Percentiles rank a stretch among this genome's conserved stretches.
These are phyloP conservation scores for Castor canadensis DNA, from an alignment of 2,113 vertebrate genomes.

Conservation along the genomic window DNA sequence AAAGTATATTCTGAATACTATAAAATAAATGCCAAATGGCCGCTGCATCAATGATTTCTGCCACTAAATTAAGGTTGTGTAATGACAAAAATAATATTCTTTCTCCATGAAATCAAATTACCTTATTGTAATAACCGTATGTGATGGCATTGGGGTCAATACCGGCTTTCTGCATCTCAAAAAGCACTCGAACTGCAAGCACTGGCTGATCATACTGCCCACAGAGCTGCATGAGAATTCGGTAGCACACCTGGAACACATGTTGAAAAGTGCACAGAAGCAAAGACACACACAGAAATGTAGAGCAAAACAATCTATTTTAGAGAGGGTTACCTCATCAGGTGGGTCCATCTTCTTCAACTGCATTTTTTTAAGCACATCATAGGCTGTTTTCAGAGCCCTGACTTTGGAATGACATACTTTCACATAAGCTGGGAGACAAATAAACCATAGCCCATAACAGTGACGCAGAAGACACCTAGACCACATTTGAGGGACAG, in stretches of 20 bases:
- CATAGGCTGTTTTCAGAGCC: conserved; percentile 94
- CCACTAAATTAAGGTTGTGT: background rate
- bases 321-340: conserved; percentile 89
- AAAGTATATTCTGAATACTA: conserved; percentile 44
- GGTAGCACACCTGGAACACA: conserved; percentile 93
- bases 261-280: background rate
- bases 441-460: conserved; percentile 98
- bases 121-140: conserved; percentile 99
- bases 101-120: conserved; percentile 69
- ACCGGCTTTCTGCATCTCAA: conserved; percentile 98
- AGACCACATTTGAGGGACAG: conserved; percentile 99
- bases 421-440: conserved; percentile 94
- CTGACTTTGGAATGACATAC: conserved; percentile 97
- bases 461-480: conserved; percentile 96
- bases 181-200: conserved; percentile 95
- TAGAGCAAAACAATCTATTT: too few relatives aligned
- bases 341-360: conserved; percentile 95
- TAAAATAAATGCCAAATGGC: conserved; percentile 31
- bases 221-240: conserved; percentile 97
- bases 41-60: background rate
- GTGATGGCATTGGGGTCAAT: conserved; percentile 98
- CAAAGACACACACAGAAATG: background rate
- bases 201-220: conserved; percentile 98
- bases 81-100: background rate
- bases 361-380: conserved; percentile 97